Evolutionary conservation across 2,113 vertebrate species (phyloP).

Genomic region (Gobiocypris rarus): DNA sequence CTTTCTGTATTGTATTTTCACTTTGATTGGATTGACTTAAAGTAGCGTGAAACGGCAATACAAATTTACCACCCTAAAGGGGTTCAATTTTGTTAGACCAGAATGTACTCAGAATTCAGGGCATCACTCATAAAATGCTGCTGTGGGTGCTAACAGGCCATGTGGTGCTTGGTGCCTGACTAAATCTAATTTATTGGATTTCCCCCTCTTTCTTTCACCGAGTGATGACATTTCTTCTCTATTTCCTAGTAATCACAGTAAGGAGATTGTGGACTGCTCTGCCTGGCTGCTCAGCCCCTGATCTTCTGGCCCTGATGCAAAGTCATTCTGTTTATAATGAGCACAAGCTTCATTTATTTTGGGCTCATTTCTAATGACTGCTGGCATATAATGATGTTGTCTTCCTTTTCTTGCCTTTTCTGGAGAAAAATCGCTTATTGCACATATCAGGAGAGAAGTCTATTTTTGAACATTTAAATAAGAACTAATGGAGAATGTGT

Average conservation of each 20-base stretch:
- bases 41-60: background rate
- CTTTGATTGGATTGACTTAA: background rate
- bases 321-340: conserved; percentile 33
- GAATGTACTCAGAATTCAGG: conserved; percentile 21
- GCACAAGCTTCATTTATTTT: conserved; percentile 32
- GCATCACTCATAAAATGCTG: background rate
- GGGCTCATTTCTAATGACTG: conserved; percentile 12
- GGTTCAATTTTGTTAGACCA: background rate
- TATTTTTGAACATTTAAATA: conserved; percentile 12
- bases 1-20: conserved; percentile 6
- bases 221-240: conserved; percentile 46
- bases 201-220: conserved; percentile 27
- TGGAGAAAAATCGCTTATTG: background rate
- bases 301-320: conserved; percentile 26
- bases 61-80: background rate
- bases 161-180: conserved; percentile 12
- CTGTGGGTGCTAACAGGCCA: conserved; percentile 4
- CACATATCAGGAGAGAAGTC: background rate
- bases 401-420: conserved; percentile 12
- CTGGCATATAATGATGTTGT: background rate
- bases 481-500: conserved; percentile 3
- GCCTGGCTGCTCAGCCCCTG: conserved; percentile 32
- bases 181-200: conserved; percentile 43
- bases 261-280: conserved; percentile 27
- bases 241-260: conserved; percentile 43